A percentile compares a stretch with the other conserved stretches of the same genome.
These are phyloP conservation scores for Hydrochoerus hydrochaeris DNA, from an alignment of 2,113 vertebrate genomes.

Conservation along the genomic window DNA sequence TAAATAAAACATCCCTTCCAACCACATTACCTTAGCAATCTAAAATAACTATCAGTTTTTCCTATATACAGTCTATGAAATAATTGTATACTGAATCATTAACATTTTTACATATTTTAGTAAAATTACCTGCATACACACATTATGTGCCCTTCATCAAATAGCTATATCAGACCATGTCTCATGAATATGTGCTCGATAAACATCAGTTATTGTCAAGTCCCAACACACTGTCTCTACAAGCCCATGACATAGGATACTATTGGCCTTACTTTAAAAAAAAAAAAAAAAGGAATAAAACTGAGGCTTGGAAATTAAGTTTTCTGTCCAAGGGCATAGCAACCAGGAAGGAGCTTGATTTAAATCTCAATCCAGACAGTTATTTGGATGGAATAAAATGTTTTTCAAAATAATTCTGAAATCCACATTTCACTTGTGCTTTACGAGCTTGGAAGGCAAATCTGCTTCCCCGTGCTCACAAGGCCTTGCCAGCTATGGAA, in stretches of 20 bases:
- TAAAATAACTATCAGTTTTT: conserved; percentile 19
- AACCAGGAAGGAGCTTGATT: background rate
- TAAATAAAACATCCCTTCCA: background rate
- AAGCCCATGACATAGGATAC: background rate
- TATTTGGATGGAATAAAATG: background rate
- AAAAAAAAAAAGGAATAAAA: background rate
- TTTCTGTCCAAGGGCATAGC: background rate
- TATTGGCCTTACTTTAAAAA: background rate
- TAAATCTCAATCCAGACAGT: background rate
- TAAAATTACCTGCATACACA: background rate
- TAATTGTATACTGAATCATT: background rate
- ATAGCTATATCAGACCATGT: background rate
- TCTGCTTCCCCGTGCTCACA: background rate
- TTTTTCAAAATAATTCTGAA: background rate
- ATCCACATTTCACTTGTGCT: background rate
- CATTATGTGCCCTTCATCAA: background rate
- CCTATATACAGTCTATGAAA: background rate
- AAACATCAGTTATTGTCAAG: background rate
- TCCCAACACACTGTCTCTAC: background rate
- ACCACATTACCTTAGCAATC: background rate
- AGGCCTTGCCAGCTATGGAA: background rate
- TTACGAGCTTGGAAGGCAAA: background rate
- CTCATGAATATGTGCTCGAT: background rate
- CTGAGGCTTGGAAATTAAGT: background rate
- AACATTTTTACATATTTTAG: background rate